phyloP scores from a whole-genome alignment of 2,797 vertebrate genomes.

The Coreius guichenoti region DNA sequence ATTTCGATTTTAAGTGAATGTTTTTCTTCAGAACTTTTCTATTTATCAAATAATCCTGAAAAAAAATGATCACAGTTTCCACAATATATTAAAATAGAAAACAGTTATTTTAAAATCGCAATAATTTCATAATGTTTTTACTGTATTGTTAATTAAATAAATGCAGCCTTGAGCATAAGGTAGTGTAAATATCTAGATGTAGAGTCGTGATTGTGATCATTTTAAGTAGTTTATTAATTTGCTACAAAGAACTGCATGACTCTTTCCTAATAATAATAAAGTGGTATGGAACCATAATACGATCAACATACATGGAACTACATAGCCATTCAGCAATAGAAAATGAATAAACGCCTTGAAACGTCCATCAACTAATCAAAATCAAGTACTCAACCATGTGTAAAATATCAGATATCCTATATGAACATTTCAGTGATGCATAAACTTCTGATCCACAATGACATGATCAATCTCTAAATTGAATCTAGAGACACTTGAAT shows the following conservation, averaged over 20 bases:
- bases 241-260: no score
- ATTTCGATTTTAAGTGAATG: not conserved
- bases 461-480: no score
- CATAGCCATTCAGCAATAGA: no score
- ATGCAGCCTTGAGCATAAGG: not conserved
- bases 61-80: not conserved
- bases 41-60: not conserved
- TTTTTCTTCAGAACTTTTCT: not conserved
- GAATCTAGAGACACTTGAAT: not conserved
- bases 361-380: no score
- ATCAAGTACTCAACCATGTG: no score
- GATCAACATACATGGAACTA: no score
- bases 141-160: not conserved
- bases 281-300: no score
- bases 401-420: not conserved
- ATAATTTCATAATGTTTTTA: not conserved
- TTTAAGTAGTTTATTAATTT: no score
- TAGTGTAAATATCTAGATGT: not conserved
- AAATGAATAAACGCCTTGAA: no score
- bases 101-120: not conserved
- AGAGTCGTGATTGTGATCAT: no score
- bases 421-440: not conserved
- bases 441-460: not conserved
- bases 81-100: not conserved
- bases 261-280: no score